Base-by-base conservation (phyloP, 2,888 invertebrate genomes). In the Myopa testacea region DNA sequence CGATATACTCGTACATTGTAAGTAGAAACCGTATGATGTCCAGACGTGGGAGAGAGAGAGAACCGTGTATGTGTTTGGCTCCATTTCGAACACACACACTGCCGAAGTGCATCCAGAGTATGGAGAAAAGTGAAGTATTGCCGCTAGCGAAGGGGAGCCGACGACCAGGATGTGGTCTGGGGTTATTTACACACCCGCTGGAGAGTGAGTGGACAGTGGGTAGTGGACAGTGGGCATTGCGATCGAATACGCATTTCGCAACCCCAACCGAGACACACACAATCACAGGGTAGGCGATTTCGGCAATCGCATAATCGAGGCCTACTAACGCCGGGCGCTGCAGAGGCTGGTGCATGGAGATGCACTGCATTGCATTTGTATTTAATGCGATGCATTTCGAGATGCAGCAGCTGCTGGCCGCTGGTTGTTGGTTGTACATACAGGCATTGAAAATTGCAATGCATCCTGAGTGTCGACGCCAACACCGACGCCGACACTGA, bases 221-320 rank as follows among this genome's bases (percentile, higher is more conserved):
- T 4, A 4, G 16, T 16, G 67, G 67, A 6, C 1, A 8, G 40
- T 16, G 40, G 40, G 0, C 12, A 55, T 19, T 52, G 55, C 52
- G 70, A 70, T 70, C 34, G 70, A 50, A 70, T 52, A 70, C 52
- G 70, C 55, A 52, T 70, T 70, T 70, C 55, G 55, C 45, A 45
- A 8, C 45, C 45, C 45, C 1, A 45, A 26, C 58, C 58, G 26
- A 26, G 26, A 26, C 26, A 26, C 26, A 26, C 26, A 26, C 26
- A 2, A 26, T 26, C 2, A 26, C 26, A 26, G 1, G 26, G 26
- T 2, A 26, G 26, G 26, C 2, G 26, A 26, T 26, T 26, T 26
- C 26, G 26, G 26, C 26, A 1, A 26, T 26, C 26, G 26, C 26
- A 26, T 26, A 26, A 2, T 26, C 26, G 26, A 26, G 26, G 26